These are phyloP conservation scores for Platyrinchus mystaceus DNA, from an alignment of 2,797 vertebrate genomes.

Conservation along the genomic window DNA sequence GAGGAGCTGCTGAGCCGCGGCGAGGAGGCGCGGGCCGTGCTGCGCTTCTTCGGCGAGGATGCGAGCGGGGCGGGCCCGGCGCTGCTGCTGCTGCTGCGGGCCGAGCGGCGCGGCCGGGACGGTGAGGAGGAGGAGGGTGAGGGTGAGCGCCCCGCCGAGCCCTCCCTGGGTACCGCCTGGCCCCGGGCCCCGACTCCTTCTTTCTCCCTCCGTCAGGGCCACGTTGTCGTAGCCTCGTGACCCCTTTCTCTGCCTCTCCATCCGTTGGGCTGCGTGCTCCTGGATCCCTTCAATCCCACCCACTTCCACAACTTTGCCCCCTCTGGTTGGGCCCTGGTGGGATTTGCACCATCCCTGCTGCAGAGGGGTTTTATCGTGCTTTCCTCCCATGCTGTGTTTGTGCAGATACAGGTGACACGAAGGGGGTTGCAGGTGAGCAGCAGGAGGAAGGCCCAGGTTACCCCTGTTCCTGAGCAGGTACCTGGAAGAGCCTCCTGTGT, in stretches of 20 bases:
- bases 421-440: background rate
- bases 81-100: slow-evolving; percentile 69
- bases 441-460: background rate
- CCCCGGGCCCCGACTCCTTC: fast-evolving
- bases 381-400: background rate
- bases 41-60: slow-evolving; percentile 75
- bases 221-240: fast-evolving
- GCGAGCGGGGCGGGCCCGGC: slow-evolving; percentile 36
- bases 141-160: slow-evolving; percentile 65
- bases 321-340: background rate
- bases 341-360: background rate
- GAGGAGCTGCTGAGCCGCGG: slow-evolving; percentile 83
- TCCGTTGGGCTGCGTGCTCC: background rate
- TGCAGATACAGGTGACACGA: background rate
- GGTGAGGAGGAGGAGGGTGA: slow-evolving; percentile 55
- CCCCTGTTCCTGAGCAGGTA: background rate
- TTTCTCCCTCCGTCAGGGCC: too few species aligned
- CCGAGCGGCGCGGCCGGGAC: slow-evolving; percentile 70
- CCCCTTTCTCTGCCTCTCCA: background rate
- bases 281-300: background rate
- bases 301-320: background rate
- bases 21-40: slow-evolving; percentile 69
- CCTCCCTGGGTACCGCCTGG: background rate
- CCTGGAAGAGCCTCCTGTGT: background rate
- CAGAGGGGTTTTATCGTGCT: fast-evolving